These are phyloP conservation scores for Genyomyrus donnyi DNA, from an alignment of 2,113 vertebrate genomes.

Conservation along the genomic window DNA sequence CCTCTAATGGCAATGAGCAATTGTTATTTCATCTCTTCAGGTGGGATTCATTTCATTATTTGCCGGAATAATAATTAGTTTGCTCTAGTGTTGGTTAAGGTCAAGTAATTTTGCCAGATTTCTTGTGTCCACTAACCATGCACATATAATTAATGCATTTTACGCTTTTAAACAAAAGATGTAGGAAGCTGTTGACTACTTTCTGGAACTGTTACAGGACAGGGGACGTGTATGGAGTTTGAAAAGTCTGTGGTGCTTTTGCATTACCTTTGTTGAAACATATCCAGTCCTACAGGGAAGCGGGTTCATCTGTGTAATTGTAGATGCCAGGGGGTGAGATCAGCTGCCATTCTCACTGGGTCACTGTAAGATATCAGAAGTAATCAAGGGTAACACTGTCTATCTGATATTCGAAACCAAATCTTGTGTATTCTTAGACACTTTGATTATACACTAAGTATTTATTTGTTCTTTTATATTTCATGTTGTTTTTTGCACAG, in stretches of 20 bases:
- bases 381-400: neutral
- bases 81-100: neutral
- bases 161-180: neutral
- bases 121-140: neutral
- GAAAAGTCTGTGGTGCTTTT: neutral
- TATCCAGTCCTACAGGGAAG: neutral
- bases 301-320: neutral
- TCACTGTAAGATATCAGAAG: neutral
- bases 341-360: neutral
- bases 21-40: neutral
- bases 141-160: neutral
- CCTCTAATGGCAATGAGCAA: neutral
- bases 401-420: neutral
- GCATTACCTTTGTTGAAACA: neutral
- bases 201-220: neutral
- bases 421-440: neutral
- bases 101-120: neutral
- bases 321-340: neutral
- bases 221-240: neutral
- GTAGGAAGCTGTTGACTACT: neutral
- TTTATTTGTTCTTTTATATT: neutral
- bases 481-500: neutral
- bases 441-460: neutral
- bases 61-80: neutral
- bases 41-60: neutral